These are phyloP conservation scores for Cassiopea xamachana DNA, from an alignment of 30 jellyfish, hydroid and myxozoan genomes.

Conservation along the genomic window DNA sequence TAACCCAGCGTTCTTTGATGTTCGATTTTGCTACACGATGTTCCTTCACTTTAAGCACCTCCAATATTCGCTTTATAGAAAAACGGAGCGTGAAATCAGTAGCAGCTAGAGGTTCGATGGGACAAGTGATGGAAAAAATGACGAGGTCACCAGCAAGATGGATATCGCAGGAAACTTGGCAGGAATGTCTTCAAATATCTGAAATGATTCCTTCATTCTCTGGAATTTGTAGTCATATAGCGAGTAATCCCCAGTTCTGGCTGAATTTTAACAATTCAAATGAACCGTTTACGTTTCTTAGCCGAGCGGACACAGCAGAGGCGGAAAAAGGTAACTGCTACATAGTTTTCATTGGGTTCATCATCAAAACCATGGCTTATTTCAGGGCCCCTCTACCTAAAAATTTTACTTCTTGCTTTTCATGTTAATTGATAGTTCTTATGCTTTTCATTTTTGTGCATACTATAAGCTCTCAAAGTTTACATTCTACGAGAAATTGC, in stretches of 20 bases:
- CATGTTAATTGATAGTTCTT: too few relatives aligned
- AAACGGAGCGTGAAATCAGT: neutral
- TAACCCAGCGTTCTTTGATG: too few relatives aligned
- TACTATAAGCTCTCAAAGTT: too few relatives aligned
- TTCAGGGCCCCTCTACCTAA: too few relatives aligned
- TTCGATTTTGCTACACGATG: too few relatives aligned
- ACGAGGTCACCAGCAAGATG: conserved; percentile 63
- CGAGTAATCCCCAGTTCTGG: conserved; percentile 63
- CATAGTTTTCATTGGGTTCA: too few relatives aligned
- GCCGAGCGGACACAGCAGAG: neutral
- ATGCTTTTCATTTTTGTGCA: too few relatives aligned
- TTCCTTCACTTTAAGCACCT: neutral
- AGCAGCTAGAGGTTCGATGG: conserved; percentile 64
- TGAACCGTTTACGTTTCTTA: conserved; percentile 55
- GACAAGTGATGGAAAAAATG: conserved; percentile 43
- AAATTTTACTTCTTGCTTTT: too few relatives aligned
- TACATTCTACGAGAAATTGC: too few relatives aligned
- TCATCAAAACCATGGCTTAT: too few relatives aligned
- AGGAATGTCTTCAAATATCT: conserved; percentile 51
- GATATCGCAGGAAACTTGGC: conserved; percentile 65
- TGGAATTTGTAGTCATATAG: conserved; percentile 72
- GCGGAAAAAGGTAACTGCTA: neutral
- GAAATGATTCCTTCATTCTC: conserved; percentile 43
- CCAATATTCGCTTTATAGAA: too few relatives aligned
- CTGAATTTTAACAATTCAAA: conserved; percentile 21